Base-by-base conservation (phyloP, 2,113 vertebrate species). In the Psittacara wagleri region DNA sequence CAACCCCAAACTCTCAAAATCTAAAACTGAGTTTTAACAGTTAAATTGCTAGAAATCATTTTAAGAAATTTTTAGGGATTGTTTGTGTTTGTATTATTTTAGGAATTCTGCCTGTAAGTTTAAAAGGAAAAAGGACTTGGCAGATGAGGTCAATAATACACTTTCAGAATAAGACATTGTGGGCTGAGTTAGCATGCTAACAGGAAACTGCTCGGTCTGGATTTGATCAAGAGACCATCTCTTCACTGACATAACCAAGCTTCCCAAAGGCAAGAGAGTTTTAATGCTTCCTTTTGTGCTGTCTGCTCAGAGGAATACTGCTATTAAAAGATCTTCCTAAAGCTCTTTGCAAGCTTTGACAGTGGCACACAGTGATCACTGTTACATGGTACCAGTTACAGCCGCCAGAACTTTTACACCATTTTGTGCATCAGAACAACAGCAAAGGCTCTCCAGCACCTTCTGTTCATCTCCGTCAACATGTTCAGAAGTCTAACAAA, bases 121-220 rank as follows among this genome's bases (percentile, higher is more conserved):
- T 91, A 89, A 97, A 91, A 94, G 81, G 80, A 93, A 94, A 92
- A 96, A 62, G 61, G 84, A 94, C 78, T 96, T 96, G 97, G 97
- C 97, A 98, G 96, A 91, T 37, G 23, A 81, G 68, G 82, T 94
- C 82, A 93, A 17, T 85, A 96, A 95, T 62, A 94, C 94, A 91
- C 92, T 35, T 84, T 74, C 68, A 95, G 95, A 97, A 83, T 88
- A 95, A 97, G 94, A 94, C 92, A 52, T 4, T 76, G 95, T 86
- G 94, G 91, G 92, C 94, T 79, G 93, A 83, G 94, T 92, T 96
- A 98, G 98, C 97, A 92, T 78, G 74, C 98, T 98, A 98, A 98
- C 98, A 99, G 99, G 98, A 99, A 99, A 98, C 92, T 54, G 95
- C 97, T 97, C 97, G 96, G 98, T 98, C 98, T 99, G 99, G 98